A percentile compares a stretch with the other conserved stretches of the same genome.
Evolutionary conservation across 2,888 invertebrate species (phyloP).

Genomic region (Synanthedon andrenaeformis): DNA sequence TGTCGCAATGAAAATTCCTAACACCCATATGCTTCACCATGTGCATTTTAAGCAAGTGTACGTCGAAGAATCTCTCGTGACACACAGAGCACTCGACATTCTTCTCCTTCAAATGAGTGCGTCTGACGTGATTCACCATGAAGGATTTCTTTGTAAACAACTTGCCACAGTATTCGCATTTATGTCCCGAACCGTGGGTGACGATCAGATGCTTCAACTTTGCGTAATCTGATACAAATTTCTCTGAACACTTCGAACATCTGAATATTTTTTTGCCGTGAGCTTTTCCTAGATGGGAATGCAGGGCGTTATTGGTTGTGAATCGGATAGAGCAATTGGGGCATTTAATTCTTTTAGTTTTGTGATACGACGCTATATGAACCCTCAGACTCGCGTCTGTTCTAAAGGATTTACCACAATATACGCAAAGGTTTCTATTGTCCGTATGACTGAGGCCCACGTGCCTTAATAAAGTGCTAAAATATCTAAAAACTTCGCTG

Average conservation of each 20-base stretch:
- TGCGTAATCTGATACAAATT: constrained; percentile 35
- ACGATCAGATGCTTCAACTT: constrained; percentile 38
- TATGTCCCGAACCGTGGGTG: constrained; percentile 41
- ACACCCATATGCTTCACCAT: constrained; percentile 62
- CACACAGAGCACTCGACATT: constrained; percentile 44
- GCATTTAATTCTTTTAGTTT: constrained; percentile 27
- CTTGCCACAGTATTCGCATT: constrained; percentile 38
- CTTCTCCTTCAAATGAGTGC: constrained; percentile 46
- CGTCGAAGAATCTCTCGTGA: constrained; percentile 39
- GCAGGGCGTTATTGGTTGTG: constrained; percentile 22
- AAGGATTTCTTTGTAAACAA: constrained; percentile 40
- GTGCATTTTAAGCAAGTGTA: constrained; percentile 42
- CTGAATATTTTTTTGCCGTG: constrained; percentile 33
- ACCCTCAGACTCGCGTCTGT: constrained; percentile 39
- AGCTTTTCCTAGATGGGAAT: constrained; percentile 30
- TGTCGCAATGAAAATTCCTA: constrained; percentile 65
- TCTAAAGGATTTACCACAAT: constrained; percentile 40
- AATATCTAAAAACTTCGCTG: constrained; percentile 31
- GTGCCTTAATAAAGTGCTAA: constrained; percentile 36
- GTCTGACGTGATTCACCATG: constrained; percentile 40
- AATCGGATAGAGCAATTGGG: constrained; percentile 27
- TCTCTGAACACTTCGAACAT: constrained; percentile 38
- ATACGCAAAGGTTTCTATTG: constrained; percentile 42
- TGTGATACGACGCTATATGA: constrained; percentile 35
- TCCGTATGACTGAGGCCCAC: constrained; percentile 35